Evolutionary conservation across 1,140 invertebrate species (phyloP).

Genomic region (Bombus picipes): DNA sequence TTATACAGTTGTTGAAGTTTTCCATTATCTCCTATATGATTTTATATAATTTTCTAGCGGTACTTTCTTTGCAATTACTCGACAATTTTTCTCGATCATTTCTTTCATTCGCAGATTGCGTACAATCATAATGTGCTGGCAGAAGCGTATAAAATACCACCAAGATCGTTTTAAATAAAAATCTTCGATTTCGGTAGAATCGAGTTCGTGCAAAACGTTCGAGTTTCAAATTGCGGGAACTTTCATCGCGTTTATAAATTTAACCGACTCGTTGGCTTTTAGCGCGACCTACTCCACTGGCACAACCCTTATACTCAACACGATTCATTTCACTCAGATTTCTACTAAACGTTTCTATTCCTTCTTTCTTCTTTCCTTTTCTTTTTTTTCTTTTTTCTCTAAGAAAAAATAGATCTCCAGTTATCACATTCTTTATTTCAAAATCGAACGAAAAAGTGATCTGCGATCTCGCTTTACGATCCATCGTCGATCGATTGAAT

Average conservation of each 20-base stretch:
- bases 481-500: background rate
- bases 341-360: background rate
- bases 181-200: too few relatives aligned
- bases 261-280: slow-evolving; percentile 21
- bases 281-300: slow-evolving; percentile 28
- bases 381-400: too few relatives aligned
- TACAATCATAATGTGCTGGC: too few relatives aligned
- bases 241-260: background rate
- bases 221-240: background rate
- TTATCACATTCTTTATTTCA: accelerated
- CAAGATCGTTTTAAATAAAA: too few relatives aligned
- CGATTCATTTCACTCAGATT: background rate
- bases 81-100: too few relatives aligned
- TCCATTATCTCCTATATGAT: too few relatives aligned
- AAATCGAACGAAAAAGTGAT: background rate
- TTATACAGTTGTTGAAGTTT: too few relatives aligned
- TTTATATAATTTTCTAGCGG: too few relatives aligned
- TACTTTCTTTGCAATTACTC: too few relatives aligned
- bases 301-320: background rate
- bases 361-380: accelerated
- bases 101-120: too few relatives aligned
- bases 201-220: too few relatives aligned
- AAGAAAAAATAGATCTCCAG: background rate
- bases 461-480: background rate
- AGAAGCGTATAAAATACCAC: too few relatives aligned